Conservation (phyloP, 2,113 vertebrate genomes). For the Prunella himalayana region DNA sequence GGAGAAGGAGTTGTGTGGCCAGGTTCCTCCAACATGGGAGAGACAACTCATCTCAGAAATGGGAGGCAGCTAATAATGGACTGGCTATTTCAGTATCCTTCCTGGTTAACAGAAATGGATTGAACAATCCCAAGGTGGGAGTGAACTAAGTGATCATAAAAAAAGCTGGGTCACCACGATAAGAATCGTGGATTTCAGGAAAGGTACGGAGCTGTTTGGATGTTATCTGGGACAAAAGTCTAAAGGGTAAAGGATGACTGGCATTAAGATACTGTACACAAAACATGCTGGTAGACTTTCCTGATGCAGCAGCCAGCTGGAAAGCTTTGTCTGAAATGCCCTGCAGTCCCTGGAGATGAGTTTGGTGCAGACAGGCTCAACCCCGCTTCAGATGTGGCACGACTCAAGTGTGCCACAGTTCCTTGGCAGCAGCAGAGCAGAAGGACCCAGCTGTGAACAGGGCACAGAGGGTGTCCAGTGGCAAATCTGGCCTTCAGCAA, state of each 20-base stretch:
- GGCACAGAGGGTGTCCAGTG: not conserved
- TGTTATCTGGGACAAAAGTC: not conserved
- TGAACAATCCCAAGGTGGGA: not conserved
- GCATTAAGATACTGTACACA: not conserved
- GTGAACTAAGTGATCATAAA: not conserved
- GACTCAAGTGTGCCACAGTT: not conserved
- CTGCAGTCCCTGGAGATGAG: not conserved
- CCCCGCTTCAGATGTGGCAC: not conserved
- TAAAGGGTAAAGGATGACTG: conserved; percentile 7
- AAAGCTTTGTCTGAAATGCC: not conserved
- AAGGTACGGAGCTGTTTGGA: not conserved
- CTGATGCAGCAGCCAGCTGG: not conserved
- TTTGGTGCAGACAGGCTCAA: rapidly evolving
- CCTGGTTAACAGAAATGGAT: not conserved
- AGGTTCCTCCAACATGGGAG: not conserved
- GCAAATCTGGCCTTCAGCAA: not conserved
- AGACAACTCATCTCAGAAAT: not conserved
- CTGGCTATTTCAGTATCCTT: not conserved
- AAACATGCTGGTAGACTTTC: not conserved
- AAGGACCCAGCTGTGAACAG: not conserved
- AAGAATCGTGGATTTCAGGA: not conserved
- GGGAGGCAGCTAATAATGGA: not conserved
- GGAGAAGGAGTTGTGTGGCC: not conserved
- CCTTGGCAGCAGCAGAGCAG: not conserved
- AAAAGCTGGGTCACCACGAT: not conserved